Base-by-base conservation (phyloP, 2,797 vertebrate genomes). In the Siniperca undulata region DNA sequence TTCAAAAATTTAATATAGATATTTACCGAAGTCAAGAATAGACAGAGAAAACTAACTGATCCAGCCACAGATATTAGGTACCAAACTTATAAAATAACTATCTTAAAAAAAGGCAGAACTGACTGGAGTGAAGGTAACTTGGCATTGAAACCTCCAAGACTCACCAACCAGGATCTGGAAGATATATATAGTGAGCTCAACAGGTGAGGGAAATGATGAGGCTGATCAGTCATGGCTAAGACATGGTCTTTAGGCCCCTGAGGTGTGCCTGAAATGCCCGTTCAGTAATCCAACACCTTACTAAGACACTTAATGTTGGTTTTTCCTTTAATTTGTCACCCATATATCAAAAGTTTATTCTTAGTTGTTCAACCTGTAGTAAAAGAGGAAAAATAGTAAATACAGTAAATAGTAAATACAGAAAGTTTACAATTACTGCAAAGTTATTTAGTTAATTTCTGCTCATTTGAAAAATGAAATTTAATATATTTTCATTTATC, bases 381-480 rank as follows among this genome's bases (percentile, higher is more conserved):
- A 30, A 42, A 7, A 6, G 4, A 73, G 7, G 19, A 64, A 19
- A 74, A 60, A 65, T 13, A 17, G 3, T 22, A 20, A 55, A 36
- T 16, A 5, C 11, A 65, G 68, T 34, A 27, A 78, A 64, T 60
- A 2, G 68, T 34, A 27, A 78, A 64, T 61, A 2, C 3, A 46
- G 7, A 34, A 5, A 58, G 7, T 66, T 59, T 5, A 67, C 73
- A 81, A 74, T 44, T 27, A 10, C 1, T 42, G 20, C 22, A 46
- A 68, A 12, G 17, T 13, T 46, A 24, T 71, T 71, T 36, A 30
- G 5, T 27, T 68, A 0, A 67, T 73, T 75, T 70, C 3, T 67
- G 55, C 38, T 73, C 13, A 55, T 78, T 71, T 78, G 4, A 70
- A 65, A 70, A 66, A 64, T 24, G 7, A 64, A 59, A 38, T 62